These are phyloP conservation scores for Nesoenas mayeri DNA, from an alignment of 2,113 vertebrate species.

Conservation along the genomic window DNA sequence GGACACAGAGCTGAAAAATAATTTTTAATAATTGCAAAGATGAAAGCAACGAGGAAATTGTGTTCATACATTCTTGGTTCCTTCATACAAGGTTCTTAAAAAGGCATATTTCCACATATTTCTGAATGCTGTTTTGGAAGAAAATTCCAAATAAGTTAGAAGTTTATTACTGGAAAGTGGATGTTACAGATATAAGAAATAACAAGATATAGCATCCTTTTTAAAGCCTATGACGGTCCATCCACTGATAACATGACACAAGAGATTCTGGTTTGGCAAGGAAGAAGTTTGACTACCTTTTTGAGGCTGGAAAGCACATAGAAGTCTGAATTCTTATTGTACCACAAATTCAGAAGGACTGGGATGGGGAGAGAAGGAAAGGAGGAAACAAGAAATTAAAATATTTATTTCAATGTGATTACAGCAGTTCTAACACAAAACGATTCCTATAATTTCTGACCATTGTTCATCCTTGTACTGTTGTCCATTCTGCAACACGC, in stretches of 20 bases:
- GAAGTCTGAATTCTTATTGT: neutral
- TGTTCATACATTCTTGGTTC: neutral
- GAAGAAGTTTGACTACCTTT: neutral
- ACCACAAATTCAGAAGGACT: neutral
- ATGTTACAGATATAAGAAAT: neutral
- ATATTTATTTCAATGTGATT: neutral
- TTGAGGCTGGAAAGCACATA: neutral
- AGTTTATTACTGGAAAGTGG: neutral
- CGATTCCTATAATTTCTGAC: neutral
- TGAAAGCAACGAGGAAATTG: neutral
- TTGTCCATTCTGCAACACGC: neutral
- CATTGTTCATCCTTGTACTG: neutral
- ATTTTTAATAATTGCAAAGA: neutral
- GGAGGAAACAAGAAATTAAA: neutral
- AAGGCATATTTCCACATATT: neutral
- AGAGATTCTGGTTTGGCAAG: neutral
- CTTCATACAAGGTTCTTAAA: neutral
- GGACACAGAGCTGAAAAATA: neutral
- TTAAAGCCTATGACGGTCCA: neutral
- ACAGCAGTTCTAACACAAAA: neutral
- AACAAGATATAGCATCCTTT: neutral
- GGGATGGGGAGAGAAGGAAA: fast-evolving
- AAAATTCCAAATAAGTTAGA: neutral
- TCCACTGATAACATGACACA: fast-evolving
- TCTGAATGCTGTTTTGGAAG: neutral